A percentile compares a stretch with the other conserved stretches of the same genome.
phyloP scores from a whole-genome alignment of 2,888 invertebrate genomes.

The Andrena dorsata region DNA sequence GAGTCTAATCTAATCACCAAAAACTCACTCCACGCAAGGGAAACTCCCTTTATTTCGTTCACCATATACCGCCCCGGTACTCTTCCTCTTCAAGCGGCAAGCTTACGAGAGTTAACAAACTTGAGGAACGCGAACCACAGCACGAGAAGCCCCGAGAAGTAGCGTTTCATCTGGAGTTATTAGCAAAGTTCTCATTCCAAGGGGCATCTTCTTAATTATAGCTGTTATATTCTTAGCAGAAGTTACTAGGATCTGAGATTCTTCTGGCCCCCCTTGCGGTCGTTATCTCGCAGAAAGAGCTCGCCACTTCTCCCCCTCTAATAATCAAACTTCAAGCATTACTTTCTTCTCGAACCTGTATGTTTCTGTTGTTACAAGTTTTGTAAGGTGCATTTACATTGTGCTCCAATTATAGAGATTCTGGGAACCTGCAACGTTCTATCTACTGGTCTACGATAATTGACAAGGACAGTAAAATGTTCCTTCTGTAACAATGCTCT shows the following conservation, averaged over 20 bases:
- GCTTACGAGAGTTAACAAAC: constrained; percentile 83
- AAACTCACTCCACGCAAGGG: constrained; percentile 77
- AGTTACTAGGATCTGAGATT: constrained; percentile 60
- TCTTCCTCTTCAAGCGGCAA: constrained; percentile 69
- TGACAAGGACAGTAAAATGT: not conserved
- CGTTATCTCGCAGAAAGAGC: constrained; percentile 32
- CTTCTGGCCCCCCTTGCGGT: constrained; percentile 25
- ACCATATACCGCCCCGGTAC: constrained; percentile 66
- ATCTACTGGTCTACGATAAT: not conserved
- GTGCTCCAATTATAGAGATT: constrained; percentile 6
- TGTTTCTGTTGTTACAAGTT: constrained; percentile 10
- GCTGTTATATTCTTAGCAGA: constrained; percentile 63
- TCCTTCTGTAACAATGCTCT: not conserved
- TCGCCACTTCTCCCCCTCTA: not conserved
- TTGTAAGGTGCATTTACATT: constrained; percentile 14
- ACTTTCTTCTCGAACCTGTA: not conserved
- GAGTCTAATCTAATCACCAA: constrained; percentile 81
- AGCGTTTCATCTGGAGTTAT: constrained; percentile 78
- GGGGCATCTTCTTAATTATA: constrained; percentile 82
- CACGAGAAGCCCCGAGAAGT: constrained; percentile 67
- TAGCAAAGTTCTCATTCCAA: constrained; percentile 83
- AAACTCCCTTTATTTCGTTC: constrained; percentile 81
- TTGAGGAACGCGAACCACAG: constrained; percentile 80
- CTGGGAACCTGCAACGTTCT: not conserved
- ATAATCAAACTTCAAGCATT: constrained; percentile 18